Evolutionary conservation across 2,797 vertebrate species (phyloP).

Genomic region (Podarcis siculus): DNA sequence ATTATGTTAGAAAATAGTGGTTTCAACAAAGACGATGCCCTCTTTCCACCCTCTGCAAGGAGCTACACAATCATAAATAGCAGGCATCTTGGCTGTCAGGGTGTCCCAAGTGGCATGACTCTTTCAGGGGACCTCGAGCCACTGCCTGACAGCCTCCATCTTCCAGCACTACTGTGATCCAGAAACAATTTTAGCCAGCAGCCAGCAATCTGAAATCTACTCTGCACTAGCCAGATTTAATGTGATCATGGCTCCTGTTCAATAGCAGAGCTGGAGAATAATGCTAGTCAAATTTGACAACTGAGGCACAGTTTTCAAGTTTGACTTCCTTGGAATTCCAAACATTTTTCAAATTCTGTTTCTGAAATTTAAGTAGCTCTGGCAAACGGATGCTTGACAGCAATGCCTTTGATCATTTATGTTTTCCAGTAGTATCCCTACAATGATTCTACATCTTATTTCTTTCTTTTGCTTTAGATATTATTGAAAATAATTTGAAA

Average conservation of each 20-base stretch:
- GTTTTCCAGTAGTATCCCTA: not conserved
- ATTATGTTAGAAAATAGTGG: not conserved
- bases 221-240: not conserved
- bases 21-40: not conserved
- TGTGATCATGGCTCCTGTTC: not conserved
- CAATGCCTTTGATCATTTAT: not conserved
- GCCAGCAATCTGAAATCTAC: not conserved
- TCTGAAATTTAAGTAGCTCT: not conserved
- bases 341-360: not conserved
- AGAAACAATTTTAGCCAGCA: not conserved
- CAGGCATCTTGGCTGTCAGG: not conserved
- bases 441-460: not conserved
- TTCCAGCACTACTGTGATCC: not conserved
- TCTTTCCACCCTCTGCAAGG: not conserved
- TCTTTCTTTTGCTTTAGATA: not conserved
- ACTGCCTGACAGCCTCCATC: not conserved
- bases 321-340: not conserved
- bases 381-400: not conserved
- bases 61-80: not conserved
- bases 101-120: not conserved
- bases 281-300: not conserved
- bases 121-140: not conserved
- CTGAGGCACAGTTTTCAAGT: not conserved
- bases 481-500: conserved; percentile 5
- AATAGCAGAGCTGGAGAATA: not conserved